Base-by-base conservation (phyloP, 1,140 invertebrate genomes). In the Eriosoma lanigerum region DNA sequence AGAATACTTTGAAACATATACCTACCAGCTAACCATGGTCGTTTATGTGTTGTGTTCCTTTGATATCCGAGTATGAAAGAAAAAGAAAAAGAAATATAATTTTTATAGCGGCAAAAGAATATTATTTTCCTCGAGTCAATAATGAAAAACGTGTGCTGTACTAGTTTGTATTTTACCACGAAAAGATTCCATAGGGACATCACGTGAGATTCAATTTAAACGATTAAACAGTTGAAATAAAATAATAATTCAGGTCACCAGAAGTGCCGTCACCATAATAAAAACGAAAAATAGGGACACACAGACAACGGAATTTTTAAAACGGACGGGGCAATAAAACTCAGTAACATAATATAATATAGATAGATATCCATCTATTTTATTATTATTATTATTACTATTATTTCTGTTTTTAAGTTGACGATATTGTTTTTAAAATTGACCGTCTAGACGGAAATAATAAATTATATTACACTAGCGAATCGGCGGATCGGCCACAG, bases 401-500 rank as follows among this genome's bases (percentile, higher is more conserved):
- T 38, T 66, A 19, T 38, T 12, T 32, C 19, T 44, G 12, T 21
- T 13, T 46, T 46, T 46, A 13, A 48, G 13, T 10, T 46, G 46
- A 68, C 17, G 17, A 62, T 62, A 62, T 46, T 3, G n/a, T 68
- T 68, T 68, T 46, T 19, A 21, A 64, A 64, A 64, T 12, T 64
- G 19, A 32, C 19, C 29, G 29, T 38, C 60, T 38, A 10, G 29
- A 64, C 62, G 62, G 32, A 38, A 38, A 38, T 64, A 64, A 64
- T 44, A 64, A 64, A 44, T 44, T 64, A 64, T 38, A n/a, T n/a
- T 64, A 64, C 56, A 15, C 56, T 60, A 0, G 62, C 10, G n/a
- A 29, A 44, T 15, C 24, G 32, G 32, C 29, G n/a, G n/a, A n/a
- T n/a, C 10, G 10, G 38, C 58, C 24, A 29, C 17, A 26, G 26